A percentile compares a stretch with the other conserved stretches of the same genome.
phyloP scores from a whole-genome alignment of 2,797 vertebrate genomes.

The Taenioides sp. region DNA sequence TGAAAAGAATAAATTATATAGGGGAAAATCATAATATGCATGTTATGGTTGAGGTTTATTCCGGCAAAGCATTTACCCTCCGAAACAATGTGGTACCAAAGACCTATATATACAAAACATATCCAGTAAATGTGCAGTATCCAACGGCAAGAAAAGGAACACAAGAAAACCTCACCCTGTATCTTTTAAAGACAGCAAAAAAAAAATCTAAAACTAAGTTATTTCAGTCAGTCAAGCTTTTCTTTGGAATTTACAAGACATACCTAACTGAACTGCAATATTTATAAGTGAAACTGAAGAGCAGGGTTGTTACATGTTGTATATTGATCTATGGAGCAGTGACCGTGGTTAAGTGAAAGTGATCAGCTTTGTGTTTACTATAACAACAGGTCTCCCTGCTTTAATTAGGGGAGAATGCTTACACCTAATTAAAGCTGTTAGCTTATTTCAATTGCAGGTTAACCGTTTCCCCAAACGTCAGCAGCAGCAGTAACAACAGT shows the following conservation, averaged over 20 bases:
- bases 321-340: constrained; percentile 34
- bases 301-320: constrained; percentile 44
- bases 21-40: not conserved
- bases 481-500: too few species aligned
- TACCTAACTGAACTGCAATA: not conserved
- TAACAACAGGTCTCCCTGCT: constrained; percentile 13
- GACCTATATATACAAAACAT: not conserved
- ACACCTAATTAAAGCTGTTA: constrained; percentile 4
- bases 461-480: not conserved
- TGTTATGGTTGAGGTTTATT: not conserved
- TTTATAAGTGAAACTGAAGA: constrained; percentile 8
- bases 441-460: not conserved
- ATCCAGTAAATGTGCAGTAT: too few species aligned
- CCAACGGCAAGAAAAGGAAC: not conserved
- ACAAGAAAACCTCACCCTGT: constrained; percentile 17
- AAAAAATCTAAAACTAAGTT: constrained; percentile 9
- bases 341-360: constrained; percentile 31
- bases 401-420: constrained; percentile 24
- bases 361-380: constrained; percentile 29
- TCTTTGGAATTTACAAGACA: not conserved
- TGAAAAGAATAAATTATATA: too few species aligned
- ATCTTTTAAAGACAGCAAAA: constrained; percentile 1
- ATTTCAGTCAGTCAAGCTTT: not conserved
- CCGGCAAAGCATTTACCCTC: not conserved
- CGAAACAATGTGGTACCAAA: not conserved